A percentile compares a stretch with the other conserved stretches of the same genome.
Conservation (phyloP, 2,113 vertebrate species). For the Nerophis ophidion region DNA sequence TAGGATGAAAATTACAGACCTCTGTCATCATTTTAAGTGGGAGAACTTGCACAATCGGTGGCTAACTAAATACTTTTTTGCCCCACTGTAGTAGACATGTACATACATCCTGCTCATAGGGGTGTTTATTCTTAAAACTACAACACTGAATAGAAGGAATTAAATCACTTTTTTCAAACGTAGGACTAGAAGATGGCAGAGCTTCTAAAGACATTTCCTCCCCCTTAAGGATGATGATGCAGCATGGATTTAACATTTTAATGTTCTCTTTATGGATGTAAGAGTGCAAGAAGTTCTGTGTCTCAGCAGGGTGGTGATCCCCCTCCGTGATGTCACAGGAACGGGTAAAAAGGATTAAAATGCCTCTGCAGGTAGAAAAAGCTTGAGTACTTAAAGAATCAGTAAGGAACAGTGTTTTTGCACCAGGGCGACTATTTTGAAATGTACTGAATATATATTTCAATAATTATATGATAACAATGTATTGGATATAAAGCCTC, state of each 20-base stretch:
- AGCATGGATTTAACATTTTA: conserved; percentile 8
- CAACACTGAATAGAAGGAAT: neutral
- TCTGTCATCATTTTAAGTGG: too few relatives aligned
- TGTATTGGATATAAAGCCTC: too few relatives aligned
- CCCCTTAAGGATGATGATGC: conserved; percentile 1
- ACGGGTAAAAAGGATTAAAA: neutral
- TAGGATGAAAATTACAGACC: too few relatives aligned
- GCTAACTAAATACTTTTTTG: too few relatives aligned
- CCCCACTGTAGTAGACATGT: too few relatives aligned
- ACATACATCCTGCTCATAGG: neutral
- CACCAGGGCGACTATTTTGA: neutral
- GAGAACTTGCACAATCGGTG: too few relatives aligned
- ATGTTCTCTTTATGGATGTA: conserved; percentile 4
- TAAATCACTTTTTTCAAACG: neutral
- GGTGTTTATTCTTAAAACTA: conserved; percentile 3
- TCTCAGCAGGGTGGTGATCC: neutral
- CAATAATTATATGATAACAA: neutral
- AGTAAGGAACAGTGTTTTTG: neutral
- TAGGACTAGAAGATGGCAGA: conserved; percentile 8
- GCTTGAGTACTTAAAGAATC: neutral
- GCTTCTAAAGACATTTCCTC: conserved; percentile 9
- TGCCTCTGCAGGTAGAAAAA: neutral
- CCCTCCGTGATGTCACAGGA: neutral
- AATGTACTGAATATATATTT: neutral
- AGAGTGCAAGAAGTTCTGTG: neutral